Percentiles rank a stretch among this genome's conserved stretches.
phyloP scores from a whole-genome alignment of 2,888 invertebrate species.

The Parapristionchus giblindavisi region DNA sequence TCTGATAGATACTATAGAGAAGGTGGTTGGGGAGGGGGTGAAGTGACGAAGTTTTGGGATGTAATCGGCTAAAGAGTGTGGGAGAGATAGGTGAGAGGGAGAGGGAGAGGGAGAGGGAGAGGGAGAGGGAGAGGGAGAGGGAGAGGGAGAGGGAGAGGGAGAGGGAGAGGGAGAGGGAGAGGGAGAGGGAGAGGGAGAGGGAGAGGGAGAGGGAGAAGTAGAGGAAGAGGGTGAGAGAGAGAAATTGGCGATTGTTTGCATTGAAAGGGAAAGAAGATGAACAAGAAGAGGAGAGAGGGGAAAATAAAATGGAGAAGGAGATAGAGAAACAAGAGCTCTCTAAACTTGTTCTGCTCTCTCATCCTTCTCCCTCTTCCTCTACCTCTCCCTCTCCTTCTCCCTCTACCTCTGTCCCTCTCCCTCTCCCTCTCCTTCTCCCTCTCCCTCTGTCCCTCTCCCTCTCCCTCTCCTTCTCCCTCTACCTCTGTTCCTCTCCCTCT shows the following conservation, averaged over 20 bases:
- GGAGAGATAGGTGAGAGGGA: too few relatives aligned
- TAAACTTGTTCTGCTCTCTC: neutral
- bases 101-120: neutral
- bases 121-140: neutral
- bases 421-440: constrained; percentile 22
- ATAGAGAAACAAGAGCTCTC: neutral
- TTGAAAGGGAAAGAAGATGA: too few relatives aligned
- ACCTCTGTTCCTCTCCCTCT: too few relatives aligned
- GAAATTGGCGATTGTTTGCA: constrained; percentile 31
- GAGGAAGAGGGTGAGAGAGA: constrained; percentile 14
- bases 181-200: neutral
- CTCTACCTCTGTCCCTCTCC: too few relatives aligned
- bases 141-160: neutral
- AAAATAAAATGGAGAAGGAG: neutral
- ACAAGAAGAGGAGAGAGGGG: neutral
- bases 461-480: too few relatives aligned
- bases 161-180: neutral
- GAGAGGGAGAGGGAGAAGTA: neutral
- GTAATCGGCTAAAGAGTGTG: too few relatives aligned
- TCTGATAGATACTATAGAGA: too few relatives aligned
- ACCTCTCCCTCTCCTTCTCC: too few relatives aligned
- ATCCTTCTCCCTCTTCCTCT: neutral
- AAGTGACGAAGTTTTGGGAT: constrained; percentile 6
- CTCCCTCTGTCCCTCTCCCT: neutral
- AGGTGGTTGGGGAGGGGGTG: too few relatives aligned